Percentiles rank a stretch among this genome's conserved stretches.
phyloP scores from a whole-genome alignment of 1,140 invertebrate genomes.

The Ceratina calcarata region DNA sequence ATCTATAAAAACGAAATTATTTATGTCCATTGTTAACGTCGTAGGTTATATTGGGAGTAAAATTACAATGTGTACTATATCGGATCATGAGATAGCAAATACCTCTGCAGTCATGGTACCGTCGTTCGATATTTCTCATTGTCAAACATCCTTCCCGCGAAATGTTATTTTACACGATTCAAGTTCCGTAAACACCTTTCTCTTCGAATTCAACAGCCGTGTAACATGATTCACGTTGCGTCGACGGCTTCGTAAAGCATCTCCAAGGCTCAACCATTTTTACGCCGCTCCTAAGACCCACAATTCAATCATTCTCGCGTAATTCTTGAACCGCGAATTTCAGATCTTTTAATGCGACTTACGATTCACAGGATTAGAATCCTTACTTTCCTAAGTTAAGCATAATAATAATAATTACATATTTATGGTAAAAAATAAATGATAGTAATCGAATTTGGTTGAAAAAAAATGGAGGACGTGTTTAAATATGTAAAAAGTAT shows the following conservation, averaged over 20 bases:
- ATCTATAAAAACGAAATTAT: background rate
- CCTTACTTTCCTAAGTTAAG: too few species aligned
- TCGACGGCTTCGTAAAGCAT: background rate
- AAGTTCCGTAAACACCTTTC: conserved; percentile 44
- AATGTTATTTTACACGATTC: conserved; percentile 16
- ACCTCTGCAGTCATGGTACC: too few species aligned
- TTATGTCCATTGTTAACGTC: background rate
- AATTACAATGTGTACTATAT: background rate
- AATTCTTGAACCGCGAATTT: too few species aligned
- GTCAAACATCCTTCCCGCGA: background rate
- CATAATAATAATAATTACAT: too few species aligned
- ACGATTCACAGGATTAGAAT: too few species aligned
- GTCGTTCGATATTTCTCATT: conserved; percentile 4
- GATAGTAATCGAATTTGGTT: too few species aligned
- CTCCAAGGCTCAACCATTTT: background rate
- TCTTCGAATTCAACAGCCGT: conserved; percentile 39
- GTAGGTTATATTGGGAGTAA: background rate
- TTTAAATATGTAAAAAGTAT: background rate
- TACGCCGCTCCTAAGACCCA: too few species aligned
- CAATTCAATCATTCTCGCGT: too few species aligned
- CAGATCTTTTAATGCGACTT: too few species aligned
- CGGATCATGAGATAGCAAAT: background rate
- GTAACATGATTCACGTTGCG: conserved; percentile 50
- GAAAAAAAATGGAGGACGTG: too few species aligned
- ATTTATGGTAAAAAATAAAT: too few species aligned